These are phyloP conservation scores for Notolabrus celidotus DNA, from an alignment of 2,797 vertebrate genomes.

Conservation along the genomic window DNA sequence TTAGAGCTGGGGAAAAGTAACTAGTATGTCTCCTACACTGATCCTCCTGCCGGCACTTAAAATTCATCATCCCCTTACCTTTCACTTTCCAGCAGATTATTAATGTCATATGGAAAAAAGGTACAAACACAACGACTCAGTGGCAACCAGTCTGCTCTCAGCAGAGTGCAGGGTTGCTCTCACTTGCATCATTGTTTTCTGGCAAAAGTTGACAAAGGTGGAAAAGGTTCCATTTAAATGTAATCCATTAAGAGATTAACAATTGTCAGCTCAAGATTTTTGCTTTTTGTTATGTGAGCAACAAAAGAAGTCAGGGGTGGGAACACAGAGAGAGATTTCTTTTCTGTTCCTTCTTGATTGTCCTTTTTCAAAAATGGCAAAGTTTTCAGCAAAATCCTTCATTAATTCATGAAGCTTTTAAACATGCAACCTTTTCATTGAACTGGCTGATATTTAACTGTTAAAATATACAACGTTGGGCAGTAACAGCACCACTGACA, in stretches of 20 bases:
- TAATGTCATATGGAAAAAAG: slow-evolving; percentile 77
- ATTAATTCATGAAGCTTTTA: neutral
- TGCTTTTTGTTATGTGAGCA: slow-evolving; percentile 27
- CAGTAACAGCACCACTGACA: no score
- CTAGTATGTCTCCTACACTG: slow-evolving; percentile 61
- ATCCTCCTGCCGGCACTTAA: slow-evolving; percentile 69
- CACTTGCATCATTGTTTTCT: slow-evolving; percentile 73
- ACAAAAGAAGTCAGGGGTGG: slow-evolving; percentile 15
- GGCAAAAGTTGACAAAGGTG: slow-evolving; percentile 57
- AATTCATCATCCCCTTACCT: slow-evolving; percentile 75
- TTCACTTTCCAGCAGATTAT: slow-evolving; percentile 72
- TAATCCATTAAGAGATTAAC: slow-evolving; percentile 60
- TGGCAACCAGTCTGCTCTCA: slow-evolving; percentile 35
- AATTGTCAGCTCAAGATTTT: slow-evolving; percentile 22
- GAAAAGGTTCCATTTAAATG: slow-evolving; percentile 53
- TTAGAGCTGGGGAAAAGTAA: slow-evolving; percentile 57
- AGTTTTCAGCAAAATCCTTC: neutral
- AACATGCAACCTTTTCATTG: neutral
- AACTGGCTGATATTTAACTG: neutral
- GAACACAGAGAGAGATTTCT: neutral
- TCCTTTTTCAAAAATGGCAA: neutral
- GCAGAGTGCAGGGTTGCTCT: slow-evolving; percentile 60
- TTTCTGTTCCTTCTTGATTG: neutral
- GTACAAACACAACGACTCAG: slow-evolving; percentile 64
- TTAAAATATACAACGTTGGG: neutral